Percentiles rank a stretch among this genome's conserved stretches.
Conservation (phyloP, 2,113 vertebrate species). For the Salvelinus sp. region DNA sequence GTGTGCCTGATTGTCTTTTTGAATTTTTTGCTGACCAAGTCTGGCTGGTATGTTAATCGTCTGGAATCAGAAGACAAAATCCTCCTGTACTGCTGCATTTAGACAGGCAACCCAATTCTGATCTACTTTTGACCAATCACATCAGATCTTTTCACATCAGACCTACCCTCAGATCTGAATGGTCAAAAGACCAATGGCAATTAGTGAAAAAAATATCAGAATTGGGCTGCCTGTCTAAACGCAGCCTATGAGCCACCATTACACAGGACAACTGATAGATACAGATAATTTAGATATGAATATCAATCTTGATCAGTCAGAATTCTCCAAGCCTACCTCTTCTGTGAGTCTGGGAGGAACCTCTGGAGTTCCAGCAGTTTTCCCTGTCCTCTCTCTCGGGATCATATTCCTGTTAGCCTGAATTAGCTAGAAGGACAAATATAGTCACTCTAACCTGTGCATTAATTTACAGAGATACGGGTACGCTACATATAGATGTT, state of each 20-base stretch:
- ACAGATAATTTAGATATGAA: too few species aligned
- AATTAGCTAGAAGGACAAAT: slow-evolving; percentile 12
- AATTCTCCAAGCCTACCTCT: slow-evolving; percentile 25
- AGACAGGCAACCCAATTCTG: too few species aligned
- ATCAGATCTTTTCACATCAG: too few species aligned
- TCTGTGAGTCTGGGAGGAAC: slow-evolving; percentile 30
- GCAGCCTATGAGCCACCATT: not conserved
- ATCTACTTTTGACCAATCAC: too few species aligned
- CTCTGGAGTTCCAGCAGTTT: slow-evolving; percentile 21
- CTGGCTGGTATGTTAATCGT: slow-evolving; percentile 30
- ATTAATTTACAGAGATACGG: not conserved
- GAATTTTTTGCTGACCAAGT: slow-evolving; percentile 14
- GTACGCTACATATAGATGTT: not conserved
- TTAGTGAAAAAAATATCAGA: too few species aligned
- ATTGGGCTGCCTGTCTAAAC: too few species aligned
- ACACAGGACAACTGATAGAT: not conserved
- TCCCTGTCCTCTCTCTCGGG: slow-evolving; percentile 29
- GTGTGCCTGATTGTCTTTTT: slow-evolving; percentile 26
- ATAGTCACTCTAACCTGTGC: not conserved
- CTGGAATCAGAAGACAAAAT: slow-evolving; percentile 35
- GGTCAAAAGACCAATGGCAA: too few species aligned
- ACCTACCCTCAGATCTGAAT: too few species aligned
- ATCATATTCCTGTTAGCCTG: slow-evolving; percentile 31
- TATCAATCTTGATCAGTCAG: not conserved
- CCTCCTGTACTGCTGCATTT: not conserved